Percentiles rank a stretch among this genome's conserved stretches.
Conservation (phyloP, 1,140 invertebrate species). For the Drosophila rhopaloa region DNA sequence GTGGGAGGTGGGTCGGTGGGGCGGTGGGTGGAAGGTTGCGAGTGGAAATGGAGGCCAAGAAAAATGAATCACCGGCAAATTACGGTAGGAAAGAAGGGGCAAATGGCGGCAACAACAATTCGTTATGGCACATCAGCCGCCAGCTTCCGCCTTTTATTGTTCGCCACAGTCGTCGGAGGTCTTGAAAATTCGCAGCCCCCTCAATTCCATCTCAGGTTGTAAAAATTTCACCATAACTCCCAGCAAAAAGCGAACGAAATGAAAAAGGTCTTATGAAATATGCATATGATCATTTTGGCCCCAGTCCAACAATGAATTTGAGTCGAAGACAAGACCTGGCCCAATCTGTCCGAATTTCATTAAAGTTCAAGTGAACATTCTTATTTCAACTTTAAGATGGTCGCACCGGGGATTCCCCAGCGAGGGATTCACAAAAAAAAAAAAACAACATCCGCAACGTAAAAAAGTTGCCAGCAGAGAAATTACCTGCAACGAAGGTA, state of each 20-base stretch:
- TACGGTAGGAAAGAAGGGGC: constrained; percentile 68
- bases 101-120: constrained; percentile 72
- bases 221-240: constrained; percentile 70
- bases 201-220: constrained; percentile 52
- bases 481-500: constrained; percentile 52
- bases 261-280: constrained; percentile 79
- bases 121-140: constrained; percentile 64
- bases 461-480: constrained; percentile 28
- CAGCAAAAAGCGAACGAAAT: constrained; percentile 28
- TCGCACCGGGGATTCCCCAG: constrained; percentile 48
- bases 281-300: constrained; percentile 77
- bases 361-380: constrained; percentile 61
- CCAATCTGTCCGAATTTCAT: constrained; percentile 48
- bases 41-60: constrained; percentile 25
- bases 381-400: constrained; percentile 60
- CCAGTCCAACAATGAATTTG: constrained; percentile 4
- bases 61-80: constrained; percentile 81
- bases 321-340: not conserved
- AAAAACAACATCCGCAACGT: constrained; percentile 23
- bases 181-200: constrained; percentile 6
- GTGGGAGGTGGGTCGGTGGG: not conserved
- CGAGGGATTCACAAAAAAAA: not conserved
- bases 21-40: constrained; percentile 6
- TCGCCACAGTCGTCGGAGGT: constrained; percentile 9
- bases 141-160: constrained; percentile 43